phyloP scores from a whole-genome alignment of 2,888 invertebrate genomes.

The Dysmachus trigonus region DNA sequence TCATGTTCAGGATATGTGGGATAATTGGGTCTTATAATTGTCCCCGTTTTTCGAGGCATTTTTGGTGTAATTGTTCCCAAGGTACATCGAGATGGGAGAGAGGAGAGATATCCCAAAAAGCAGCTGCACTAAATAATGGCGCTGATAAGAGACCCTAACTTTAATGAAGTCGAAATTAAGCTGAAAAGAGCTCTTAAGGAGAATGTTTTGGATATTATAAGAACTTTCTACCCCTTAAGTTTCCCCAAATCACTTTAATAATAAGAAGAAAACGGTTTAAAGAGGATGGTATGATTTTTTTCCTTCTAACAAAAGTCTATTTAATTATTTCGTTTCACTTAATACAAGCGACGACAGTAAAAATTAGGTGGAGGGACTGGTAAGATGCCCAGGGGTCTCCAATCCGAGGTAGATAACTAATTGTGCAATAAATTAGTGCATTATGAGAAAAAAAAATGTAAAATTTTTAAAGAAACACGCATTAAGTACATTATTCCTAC shows the following conservation, averaged over 20 bases:
- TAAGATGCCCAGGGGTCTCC: too few relatives aligned
- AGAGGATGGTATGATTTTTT: too few relatives aligned
- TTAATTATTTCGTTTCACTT: too few relatives aligned
- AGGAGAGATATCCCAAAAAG: not conserved
- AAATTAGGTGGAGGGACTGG: too few relatives aligned
- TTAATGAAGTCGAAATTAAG: not conserved
- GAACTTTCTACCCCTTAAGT: not conserved
- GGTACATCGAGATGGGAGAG: not conserved
- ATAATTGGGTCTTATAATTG: not conserved
- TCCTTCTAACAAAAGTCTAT: too few relatives aligned
- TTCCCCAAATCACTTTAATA: not conserved
- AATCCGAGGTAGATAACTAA: too few relatives aligned
- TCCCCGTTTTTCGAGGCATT: not conserved
- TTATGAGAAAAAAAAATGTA: too few relatives aligned
- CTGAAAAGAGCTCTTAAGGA: not conserved
- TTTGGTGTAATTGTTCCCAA: not conserved
- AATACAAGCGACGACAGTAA: too few relatives aligned
- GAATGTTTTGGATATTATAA: not conserved
- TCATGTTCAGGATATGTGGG: not conserved
- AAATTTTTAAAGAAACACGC: too few relatives aligned
- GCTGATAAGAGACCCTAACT: not conserved
- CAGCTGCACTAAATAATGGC: not conserved
- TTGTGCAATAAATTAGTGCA: too few relatives aligned
- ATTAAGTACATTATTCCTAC: too few relatives aligned
- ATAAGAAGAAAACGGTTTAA: not conserved